phyloP scores from a whole-genome alignment of 2,113 vertebrate species.

The Pseudopodoces humilis region DNA sequence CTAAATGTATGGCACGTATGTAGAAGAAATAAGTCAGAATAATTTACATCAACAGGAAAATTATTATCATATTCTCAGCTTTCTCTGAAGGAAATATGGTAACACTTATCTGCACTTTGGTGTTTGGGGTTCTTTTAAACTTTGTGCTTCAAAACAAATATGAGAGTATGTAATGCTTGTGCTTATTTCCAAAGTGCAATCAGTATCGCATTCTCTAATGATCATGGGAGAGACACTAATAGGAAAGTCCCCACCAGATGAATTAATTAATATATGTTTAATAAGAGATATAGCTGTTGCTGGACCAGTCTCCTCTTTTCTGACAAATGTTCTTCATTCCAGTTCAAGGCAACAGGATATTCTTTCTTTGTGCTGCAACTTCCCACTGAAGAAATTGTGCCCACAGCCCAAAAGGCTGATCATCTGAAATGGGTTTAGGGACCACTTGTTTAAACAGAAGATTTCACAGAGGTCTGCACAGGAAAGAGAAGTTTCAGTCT shows the following conservation, averaged over 20 bases:
- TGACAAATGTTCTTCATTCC: background rate
- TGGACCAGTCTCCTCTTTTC: background rate
- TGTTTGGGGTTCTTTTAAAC: background rate
- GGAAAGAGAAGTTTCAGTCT: background rate
- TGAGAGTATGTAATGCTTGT: background rate
- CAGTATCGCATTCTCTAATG: background rate
- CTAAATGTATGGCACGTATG: background rate
- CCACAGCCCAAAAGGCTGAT: background rate
- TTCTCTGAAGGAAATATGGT: background rate
- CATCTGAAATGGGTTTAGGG: background rate
- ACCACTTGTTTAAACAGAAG: background rate
- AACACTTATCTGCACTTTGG: background rate
- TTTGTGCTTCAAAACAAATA: background rate
- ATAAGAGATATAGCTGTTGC: background rate
- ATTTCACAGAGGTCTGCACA: background rate
- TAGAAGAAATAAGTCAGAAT: background rate
- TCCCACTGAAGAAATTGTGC: background rate
- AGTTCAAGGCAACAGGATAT: background rate
- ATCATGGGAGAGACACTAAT: background rate
- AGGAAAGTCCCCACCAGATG: background rate
- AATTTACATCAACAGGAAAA: background rate
- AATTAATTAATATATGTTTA: background rate
- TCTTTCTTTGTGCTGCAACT: background rate
- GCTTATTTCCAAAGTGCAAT: background rate
- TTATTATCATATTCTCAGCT: background rate